A percentile compares a stretch with the other conserved stretches of the same genome.
phyloP scores from a whole-genome alignment of 2,113 vertebrate genomes.

The Zosterops lateralis region DNA sequence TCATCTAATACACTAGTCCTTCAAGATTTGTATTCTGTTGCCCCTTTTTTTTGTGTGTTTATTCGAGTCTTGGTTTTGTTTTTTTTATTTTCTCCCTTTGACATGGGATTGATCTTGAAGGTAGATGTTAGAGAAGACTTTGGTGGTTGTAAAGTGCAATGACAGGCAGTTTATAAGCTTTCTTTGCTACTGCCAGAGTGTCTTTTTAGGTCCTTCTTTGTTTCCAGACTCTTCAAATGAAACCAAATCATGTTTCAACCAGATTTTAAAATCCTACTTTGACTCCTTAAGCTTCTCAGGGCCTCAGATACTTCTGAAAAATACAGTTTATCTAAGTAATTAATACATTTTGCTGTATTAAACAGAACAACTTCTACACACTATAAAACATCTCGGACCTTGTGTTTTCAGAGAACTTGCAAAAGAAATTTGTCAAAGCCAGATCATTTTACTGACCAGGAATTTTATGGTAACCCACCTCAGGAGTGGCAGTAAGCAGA shows the following conservation, averaged over 20 bases:
- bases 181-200: accelerated
- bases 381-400: background rate
- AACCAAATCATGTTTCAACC: background rate
- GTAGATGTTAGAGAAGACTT: background rate
- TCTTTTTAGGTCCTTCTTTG: background rate
- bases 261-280: background rate
- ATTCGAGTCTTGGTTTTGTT: background rate
- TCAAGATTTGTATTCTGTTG: background rate
- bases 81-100: background rate
- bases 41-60: background rate
- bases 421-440: background rate
- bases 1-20: background rate
- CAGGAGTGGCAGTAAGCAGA: background rate
- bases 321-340: background rate
- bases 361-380: background rate
- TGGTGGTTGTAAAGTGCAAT: background rate
- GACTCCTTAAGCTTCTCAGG: background rate
- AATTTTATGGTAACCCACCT: background rate
- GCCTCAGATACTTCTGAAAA: background rate
- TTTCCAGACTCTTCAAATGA: background rate
- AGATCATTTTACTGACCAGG: background rate
- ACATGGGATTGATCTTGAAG: background rate
- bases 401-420: background rate
- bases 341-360: background rate
- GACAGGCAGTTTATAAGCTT: background rate